Evolutionary conservation across 2,888 invertebrate species (phyloP), one percentile per base, ranked within the genome.

Genomic region (Hipparchia semele): DNA sequence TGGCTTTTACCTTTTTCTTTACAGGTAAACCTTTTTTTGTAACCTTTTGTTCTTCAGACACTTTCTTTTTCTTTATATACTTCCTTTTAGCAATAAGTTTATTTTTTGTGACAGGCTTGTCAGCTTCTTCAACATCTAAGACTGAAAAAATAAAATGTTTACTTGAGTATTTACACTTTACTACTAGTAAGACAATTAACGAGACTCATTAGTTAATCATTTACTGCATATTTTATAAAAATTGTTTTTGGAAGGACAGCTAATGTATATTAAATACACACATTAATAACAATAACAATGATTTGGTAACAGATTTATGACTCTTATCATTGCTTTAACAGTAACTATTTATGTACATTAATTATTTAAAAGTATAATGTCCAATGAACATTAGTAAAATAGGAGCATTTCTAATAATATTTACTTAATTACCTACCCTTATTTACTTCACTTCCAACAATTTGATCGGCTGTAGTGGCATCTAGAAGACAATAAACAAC

Each of bases 71-170:
- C 49, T 33, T 33, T 12, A 10, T 53, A 10, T 51, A 3, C 9
- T 65, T 49, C 64, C 49, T 65, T 65, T 53, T 65, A 23, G 7
- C 23, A 23, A 51, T 7, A 12, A 23, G 10, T 10, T 65, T 65
- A 2, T 53, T 23, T 51, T 51, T 65, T 2, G 51, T 53, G 12
- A 53, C 53, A 65, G 51, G 33, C 2, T 65, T 39, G 33, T 51
- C 33, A 12, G 9, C 33, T 33, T 65, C 33, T 39, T 60, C 5
- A 10, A 39, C 39, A 60, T 39, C 59, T 60, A 33, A 60, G 6
- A 60, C 33, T 39, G 10, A 60, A 60, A 9, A 39, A 60, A 60
- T 39, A 1, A 39, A 60, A 60, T 59, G 59, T 56, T 54, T 6
- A 54, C n/a, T 54, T 54, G 12, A n/a, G 39, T 5, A 23, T 0